Base-by-base conservation (phyloP, 2,113 vertebrate species). In the Corydoras sp. region DNA sequence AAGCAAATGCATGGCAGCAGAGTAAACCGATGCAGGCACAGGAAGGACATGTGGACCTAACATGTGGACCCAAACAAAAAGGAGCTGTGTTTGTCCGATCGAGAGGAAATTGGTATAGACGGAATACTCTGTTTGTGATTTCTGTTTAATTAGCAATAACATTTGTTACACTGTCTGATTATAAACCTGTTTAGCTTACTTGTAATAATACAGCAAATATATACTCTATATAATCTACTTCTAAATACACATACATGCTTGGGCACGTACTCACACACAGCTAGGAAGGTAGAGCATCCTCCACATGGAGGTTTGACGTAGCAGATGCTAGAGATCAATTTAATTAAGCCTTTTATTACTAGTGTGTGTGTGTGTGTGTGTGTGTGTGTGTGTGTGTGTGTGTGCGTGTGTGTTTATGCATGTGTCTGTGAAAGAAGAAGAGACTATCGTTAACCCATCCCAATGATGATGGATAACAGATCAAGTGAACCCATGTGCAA, bases 401-500 rank as follows among this genome's bases (percentile, higher is more conserved):
- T 11, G 63, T 50, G 54, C 10, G 18, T 35, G 58, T 67, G n/a
- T 14, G 49, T 51, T 43, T 55, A n/a, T 62, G 6, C 14, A 32
- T 11, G 63, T 50, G 54, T 15, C 11, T 35, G 58, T 67, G 31
- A 9, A 14, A 53, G 56, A 8, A 13, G 24, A 11, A 9, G 58
- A n/a, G 51, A 43, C 9, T 60, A 51, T 65, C 73, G 49, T 65
- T 58, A 60, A 73, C 63, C 61, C 13, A 2, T 32, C 30, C 48
- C 65, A 61, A 81, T 78, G 79, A 78, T 69, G 79, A 76, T 63
- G 32, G 54, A 76, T 30, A 31, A 54, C 12, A 30, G 58, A 58
- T 60, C 18, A 49, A 68, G 55, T 68, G 62, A 79, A 60, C 63
- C 48, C 43, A 35, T 49, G 43, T n/a, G 43, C 66, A 14, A n/a